Base-by-base conservation (phyloP, 2,888 invertebrate genomes). In the Phyllotreta striolata region DNA sequence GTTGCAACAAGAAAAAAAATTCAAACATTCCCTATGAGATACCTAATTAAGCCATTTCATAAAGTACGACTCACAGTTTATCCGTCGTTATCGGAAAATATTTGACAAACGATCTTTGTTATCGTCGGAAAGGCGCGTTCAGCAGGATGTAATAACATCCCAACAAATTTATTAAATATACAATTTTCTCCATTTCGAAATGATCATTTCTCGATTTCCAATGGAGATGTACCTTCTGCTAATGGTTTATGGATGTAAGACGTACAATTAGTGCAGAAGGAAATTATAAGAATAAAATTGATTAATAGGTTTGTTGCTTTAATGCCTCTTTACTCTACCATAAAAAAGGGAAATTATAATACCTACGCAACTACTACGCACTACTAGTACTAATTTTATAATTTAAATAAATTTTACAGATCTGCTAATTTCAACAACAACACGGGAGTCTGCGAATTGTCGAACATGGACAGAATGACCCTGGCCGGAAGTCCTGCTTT, bases 401-500 rank as follows among this genome's bases (percentile, higher is more conserved):
- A 34, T 43, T 9, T 34, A 4, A 35, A 5, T 40, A 10, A 12
- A 60, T 63, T 38, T 70, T 69, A 7, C 89, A 95, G 95, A 86
- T 95, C 95, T 76, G 92, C 95, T 77, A 95, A 93, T 85, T 96
- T 91, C 85, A 89, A 91, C 83, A 92, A 92, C 83, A 88, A 88
- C 71, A 92, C 91, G 69, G 92, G 92, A 69, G 90, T 90, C 79
- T 95, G 95, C 84, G 91, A 91, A 79, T 85, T 95, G 75, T 94
- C 93, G 68, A 93, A 91, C 83, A 94, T 95, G 94, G 95, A 95
- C 84, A 88, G 95, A 73, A 88, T 95, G 82, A 94, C 95, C 59
- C 85, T 94, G 76, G 93, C 91, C 65, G 93, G 94, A 72, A 90
- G 91, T 61, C 90, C 85, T 75, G 88, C 90, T 72, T 92, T 94